Evolutionary conservation across 2,113 vertebrate species (phyloP).

Genomic region (Leptodactylus fuscus): DNA sequence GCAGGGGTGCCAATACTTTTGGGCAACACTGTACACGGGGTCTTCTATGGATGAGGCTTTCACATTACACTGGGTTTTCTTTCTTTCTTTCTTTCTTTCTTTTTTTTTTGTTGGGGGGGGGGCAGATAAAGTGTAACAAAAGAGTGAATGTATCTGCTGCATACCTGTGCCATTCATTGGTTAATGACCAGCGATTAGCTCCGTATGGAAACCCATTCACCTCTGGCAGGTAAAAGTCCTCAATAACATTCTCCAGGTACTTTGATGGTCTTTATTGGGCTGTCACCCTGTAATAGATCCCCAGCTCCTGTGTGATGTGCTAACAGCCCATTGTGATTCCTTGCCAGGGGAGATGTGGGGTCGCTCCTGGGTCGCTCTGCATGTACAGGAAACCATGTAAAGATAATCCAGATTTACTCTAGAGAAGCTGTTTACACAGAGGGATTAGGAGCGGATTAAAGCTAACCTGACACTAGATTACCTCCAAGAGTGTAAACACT

Average conservation of each 20-base stretch:
- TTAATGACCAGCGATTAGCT: conserved; percentile 19
- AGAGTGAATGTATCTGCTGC: neutral
- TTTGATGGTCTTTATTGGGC: conserved; percentile 41
- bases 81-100: neutral
- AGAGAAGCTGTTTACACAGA: conserved; percentile 88
- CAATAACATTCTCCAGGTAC: neutral
- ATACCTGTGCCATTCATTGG: conserved; percentile 19
- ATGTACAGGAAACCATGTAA: conserved; percentile 81
- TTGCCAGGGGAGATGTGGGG: conserved; percentile 66
- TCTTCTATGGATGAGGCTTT: neutral
- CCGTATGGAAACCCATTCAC: neutral
- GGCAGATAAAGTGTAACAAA: neutral
- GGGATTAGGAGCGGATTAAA: conserved; percentile 89
- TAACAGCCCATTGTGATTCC: neutral
- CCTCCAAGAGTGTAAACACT: conserved; percentile 71
- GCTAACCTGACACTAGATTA: conserved; percentile 82
- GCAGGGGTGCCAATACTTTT: too few species aligned
- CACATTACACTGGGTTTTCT: neutral
- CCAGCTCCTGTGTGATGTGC: neutral
- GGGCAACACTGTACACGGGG: too few species aligned
- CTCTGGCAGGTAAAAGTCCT: conserved; percentile 26
- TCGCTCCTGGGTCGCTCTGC: conserved; percentile 73
- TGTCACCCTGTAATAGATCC: conserved; percentile 30
- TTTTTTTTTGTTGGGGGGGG: neutral
- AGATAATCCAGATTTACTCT: conserved; percentile 87